phyloP scores from a whole-genome alignment of 2,113 vertebrate genomes.

The Perca fluviatilis region DNA sequence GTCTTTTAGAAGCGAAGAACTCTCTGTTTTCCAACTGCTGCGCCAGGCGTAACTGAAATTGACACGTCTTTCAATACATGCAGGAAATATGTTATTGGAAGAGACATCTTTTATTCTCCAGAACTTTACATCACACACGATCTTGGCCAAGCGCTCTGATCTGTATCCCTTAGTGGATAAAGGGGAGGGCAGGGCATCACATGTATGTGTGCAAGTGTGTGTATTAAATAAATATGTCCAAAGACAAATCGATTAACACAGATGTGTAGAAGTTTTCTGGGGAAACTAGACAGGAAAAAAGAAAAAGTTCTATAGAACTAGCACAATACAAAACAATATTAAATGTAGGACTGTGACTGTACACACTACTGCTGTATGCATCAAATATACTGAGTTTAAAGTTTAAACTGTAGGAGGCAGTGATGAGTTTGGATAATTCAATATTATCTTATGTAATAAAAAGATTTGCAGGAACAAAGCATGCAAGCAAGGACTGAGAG shows the following conservation, averaged over 20 bases:
- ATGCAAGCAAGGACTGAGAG: neutral
- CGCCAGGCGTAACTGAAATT: constrained; percentile 83
- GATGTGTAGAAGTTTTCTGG: constrained; percentile 63
- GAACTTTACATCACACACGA: constrained; percentile 82
- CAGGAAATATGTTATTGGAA: constrained; percentile 80
- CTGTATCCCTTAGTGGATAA: constrained; percentile 72
- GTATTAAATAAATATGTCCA: constrained; percentile 75
- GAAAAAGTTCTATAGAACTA: constrained; percentile 52
- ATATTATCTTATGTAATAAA: constrained; percentile 8
- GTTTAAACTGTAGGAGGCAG: constrained; percentile 33
- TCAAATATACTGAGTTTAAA: constrained; percentile 34
- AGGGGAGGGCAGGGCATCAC: constrained; percentile 60
- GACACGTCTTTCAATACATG: constrained; percentile 80
- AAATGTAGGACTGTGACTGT: neutral
- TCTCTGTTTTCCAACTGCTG: constrained; percentile 72
- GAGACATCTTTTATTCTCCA: constrained; percentile 85
- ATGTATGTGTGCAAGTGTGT: constrained; percentile 49
- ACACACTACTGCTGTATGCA: neutral
- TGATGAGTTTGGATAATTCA: constrained; percentile 38
- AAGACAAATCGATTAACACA: constrained; percentile 77
- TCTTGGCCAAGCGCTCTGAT: constrained; percentile 82
- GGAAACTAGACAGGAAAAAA: constrained; percentile 43
- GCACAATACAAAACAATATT: constrained; percentile 6
- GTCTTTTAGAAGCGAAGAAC: constrained; percentile 77
- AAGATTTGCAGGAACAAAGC: constrained; percentile 19